Base-by-base conservation (phyloP, 2,113 vertebrate species). In the Corythoichthys haematopterus region DNA sequence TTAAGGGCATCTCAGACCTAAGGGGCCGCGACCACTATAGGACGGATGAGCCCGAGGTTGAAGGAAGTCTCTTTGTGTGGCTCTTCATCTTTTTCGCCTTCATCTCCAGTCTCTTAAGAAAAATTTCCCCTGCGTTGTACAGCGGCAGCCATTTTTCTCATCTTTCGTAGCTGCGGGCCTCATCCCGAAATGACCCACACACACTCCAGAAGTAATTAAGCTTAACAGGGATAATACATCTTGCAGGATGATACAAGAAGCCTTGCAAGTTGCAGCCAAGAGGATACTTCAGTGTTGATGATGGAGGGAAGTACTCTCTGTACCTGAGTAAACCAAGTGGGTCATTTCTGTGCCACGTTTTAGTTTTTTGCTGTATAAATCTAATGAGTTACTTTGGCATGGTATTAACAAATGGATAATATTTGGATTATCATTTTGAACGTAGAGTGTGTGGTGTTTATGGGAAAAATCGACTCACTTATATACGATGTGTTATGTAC, bases 121-220 rank as follows among this genome's bases (percentile, higher is more conserved):
- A 67, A 67, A 69, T 75, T 64, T 72, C 79, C 70, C 68, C 63
- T 50, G 56, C 45, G 68, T 53, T 64, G 60, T 51, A 66, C 47
- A 64, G 43, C 0, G 43, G 71, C 35, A 38, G 48, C 68, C 35
- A 46, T 36, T 58, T 53, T 70, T 62, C 16, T 38, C 46, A 61
- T 58, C 60, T 75, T 76, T 66, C 36, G 72, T 67, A 82, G 78
- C 84, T 74, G 74, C 59, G 13, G 81, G 79, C 75, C 55, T 74
- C 40, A 74, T 74, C 64, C 58, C 69, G 73, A 57, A 69, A 69
- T 68, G 71, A 71, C 77, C 74, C 57, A 69, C 83, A 77, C 81
- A 74, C 71, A 82, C 64, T 65, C 66, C 75, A 43, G 63, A 77
- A 66, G 76, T 83, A 86, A 88, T 89, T 85, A 90, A 61, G 70